These are phyloP conservation scores for Mormyrus proboscirostris DNA, from an alignment of 2,797 vertebrate genomes.

Conservation along the genomic window DNA sequence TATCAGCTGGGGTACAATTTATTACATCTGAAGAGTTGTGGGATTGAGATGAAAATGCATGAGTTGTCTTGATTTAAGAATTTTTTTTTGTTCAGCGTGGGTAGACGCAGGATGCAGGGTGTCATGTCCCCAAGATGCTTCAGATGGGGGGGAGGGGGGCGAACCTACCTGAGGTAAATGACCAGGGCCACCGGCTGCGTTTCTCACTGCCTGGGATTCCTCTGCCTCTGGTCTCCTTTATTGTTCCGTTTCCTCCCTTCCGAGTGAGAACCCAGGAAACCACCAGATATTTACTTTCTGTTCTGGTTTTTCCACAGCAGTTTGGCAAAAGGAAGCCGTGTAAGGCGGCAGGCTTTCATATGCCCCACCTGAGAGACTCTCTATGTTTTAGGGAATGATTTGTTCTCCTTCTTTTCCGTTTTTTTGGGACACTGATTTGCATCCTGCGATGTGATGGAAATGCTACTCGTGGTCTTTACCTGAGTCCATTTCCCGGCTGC, in stretches of 20 bases:
- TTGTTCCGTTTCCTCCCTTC: neutral
- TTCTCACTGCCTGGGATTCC: neutral
- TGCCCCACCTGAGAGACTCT: neutral
- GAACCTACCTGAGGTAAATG: neutral
- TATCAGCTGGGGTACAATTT: neutral
- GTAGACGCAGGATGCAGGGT: neutral
- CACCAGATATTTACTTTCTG: neutral
- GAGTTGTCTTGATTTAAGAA: neutral
- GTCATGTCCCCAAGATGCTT: neutral
- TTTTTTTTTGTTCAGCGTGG: neutral
- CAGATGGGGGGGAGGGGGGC: neutral
- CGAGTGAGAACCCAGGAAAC: neutral
- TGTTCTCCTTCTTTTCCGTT: neutral
- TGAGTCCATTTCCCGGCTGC: neutral
- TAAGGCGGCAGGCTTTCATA: neutral
- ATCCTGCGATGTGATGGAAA: neutral
- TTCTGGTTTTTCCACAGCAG: neutral
- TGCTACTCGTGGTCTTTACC: neutral
- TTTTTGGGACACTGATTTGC: neutral
- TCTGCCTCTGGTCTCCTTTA: neutral
- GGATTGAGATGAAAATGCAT: neutral
- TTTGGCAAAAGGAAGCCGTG: neutral
- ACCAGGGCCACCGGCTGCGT: neutral
- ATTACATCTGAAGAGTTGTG: neutral
- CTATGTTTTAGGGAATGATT: neutral